A percentile compares a stretch with the other conserved stretches of the same genome.
phyloP scores from a whole-genome alignment of 2,113 vertebrate species.

The Himantopus leucocephalus region DNA sequence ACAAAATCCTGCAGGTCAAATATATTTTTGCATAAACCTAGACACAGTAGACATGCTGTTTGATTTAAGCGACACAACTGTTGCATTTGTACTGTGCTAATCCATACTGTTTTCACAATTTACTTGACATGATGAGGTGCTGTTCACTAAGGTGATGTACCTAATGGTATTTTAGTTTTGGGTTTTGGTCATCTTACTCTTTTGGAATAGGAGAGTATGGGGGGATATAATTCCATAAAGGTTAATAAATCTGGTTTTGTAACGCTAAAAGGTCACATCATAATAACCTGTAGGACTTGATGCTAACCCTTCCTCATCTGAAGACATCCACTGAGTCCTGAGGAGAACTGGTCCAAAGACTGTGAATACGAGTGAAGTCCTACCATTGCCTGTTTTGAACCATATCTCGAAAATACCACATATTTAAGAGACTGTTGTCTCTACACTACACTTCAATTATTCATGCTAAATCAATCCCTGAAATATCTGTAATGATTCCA shows the following conservation, averaged over 20 bases:
- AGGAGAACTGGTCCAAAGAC: neutral
- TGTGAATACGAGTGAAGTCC: neutral
- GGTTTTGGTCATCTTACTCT: neutral
- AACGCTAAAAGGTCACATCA: neutral
- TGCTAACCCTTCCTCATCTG: neutral
- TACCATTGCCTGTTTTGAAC: neutral
- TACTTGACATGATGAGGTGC: neutral
- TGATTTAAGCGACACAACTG: neutral
- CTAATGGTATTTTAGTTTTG: neutral
- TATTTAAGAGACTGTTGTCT: conserved; percentile 35
- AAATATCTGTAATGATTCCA: conserved; percentile 51
- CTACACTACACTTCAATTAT: conserved; percentile 44
- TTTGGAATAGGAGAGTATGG: neutral
- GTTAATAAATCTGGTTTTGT: neutral
- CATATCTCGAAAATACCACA: neutral
- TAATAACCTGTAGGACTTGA: neutral
- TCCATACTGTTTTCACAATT: neutral
- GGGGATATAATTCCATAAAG: neutral
- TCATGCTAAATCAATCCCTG: conserved; percentile 58
- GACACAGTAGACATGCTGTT: neutral
- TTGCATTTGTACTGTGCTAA: neutral
- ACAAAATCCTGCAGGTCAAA: neutral
- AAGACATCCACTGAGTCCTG: neutral
- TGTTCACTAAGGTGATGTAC: neutral
- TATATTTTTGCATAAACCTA: neutral